Evolutionary conservation across 2,113 vertebrate genomes (phyloP).

Genomic region (Nanorana parkeri): DNA sequence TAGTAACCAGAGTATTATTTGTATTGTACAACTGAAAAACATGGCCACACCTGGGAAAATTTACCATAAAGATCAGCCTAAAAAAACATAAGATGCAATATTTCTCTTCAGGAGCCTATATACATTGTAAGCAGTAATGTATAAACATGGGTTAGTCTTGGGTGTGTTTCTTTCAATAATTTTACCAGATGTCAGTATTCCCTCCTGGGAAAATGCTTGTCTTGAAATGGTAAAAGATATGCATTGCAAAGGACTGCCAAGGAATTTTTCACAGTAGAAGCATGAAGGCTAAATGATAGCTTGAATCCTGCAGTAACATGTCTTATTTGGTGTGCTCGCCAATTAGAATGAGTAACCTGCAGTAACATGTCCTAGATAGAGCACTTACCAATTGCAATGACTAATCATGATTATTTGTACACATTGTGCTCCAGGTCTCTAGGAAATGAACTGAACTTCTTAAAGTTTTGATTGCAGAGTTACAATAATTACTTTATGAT

Average conservation of each 20-base stretch:
- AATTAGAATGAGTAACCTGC: background rate
- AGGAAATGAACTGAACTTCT: slow-evolving; percentile 7
- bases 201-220: slow-evolving; percentile 25
- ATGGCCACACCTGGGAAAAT: slow-evolving; percentile 40
- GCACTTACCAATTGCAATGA: slow-evolving; percentile 45
- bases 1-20: slow-evolving; percentile 7
- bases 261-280: slow-evolving; percentile 53
- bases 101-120: slow-evolving; percentile 35
- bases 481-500: slow-evolving; percentile 15
- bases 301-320: background rate
- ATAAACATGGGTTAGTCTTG: background rate
- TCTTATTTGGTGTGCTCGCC: slow-evolving; percentile 46
- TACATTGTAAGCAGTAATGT: slow-evolving; percentile 44
- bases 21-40: background rate
- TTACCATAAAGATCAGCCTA: slow-evolving; percentile 34
- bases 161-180: slow-evolving; percentile 50
- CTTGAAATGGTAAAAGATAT: slow-evolving; percentile 58
- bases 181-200: slow-evolving; percentile 58
- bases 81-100: slow-evolving; percentile 18
- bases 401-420: slow-evolving; percentile 11
- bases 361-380: slow-evolving; percentile 52
- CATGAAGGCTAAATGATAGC: slow-evolving; percentile 41
- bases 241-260: slow-evolving; percentile 44
- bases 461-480: background rate
- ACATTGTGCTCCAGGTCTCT: slow-evolving; percentile 22